Base-by-base conservation (phyloP, 2,797 vertebrate genomes). In the Harpagifer antarcticus region DNA sequence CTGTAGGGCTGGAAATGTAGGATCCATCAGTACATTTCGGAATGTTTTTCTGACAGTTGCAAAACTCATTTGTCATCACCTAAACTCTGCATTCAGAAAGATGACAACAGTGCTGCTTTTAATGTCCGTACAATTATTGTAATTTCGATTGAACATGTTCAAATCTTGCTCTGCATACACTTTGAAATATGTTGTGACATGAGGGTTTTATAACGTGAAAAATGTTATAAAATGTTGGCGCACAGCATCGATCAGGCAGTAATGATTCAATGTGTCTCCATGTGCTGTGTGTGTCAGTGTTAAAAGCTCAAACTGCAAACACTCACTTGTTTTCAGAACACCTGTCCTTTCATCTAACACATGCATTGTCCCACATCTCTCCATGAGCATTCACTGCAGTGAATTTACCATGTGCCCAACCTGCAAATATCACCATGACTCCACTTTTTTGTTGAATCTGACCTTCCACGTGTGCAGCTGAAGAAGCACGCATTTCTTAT, bases 401-500 rank as follows among this genome's bases (percentile, higher is more conserved):
- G 40, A 66, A 56, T 72, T 31, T 3, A 64, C 17, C 52, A 42
- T 43, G 50, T 70, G 74, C 65, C 68, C 3, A 56, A 74, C 86
- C 53, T 62, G 62, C 76, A 85, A 80, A 79, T 72, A 55, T 6
- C 8, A 78, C 42, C 45, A 11, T 68, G 56, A 55, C 62, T 63
- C 57, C 49, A 27, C 60, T 55, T 43, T 57, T 59, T 53, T 69
- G 65, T 68, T 50, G 23, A 31, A 11, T 14, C 16, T 55, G 72
- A 78, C 59, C 27, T 78, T 48, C 64, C 60, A 64, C 37, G 52
- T 45, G 44, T 52, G 61, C 9, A 64, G 43, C 20, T 65, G 63
- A 60, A 55, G 44, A 77, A 55, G 42, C 43, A 45, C 17, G 23
- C 14, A 3, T 58, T 48, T 49, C 54, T 56, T 58, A 45, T 14